Base-by-base conservation (phyloP, 2,888 invertebrate species). In the Tipula unca region DNA sequence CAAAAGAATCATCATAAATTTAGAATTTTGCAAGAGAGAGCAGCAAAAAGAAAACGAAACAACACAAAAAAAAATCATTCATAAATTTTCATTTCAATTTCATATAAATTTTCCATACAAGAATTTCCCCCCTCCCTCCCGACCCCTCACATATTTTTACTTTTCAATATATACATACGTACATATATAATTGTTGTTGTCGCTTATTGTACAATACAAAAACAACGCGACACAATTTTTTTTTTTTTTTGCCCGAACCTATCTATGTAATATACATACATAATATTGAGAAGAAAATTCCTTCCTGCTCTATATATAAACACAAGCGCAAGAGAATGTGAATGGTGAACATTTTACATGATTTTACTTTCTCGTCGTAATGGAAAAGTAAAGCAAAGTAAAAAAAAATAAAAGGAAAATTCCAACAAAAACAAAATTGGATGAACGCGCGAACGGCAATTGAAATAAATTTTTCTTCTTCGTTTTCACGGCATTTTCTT, bases 341-440 rank as follows among this genome's bases (percentile, higher is more conserved):
- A 69, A 69, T 69, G 69, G 69, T 69, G 69, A 69, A 69, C n/a
- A 69, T 25, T 69, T 69, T 69, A 69, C 69, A 69, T 69, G 69
- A 69, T 69, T 69, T 69, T 69, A 69, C 69, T 69, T 69, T 69
- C 69, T 69, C 69, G 69, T 69, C 69, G 69, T 69, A 69, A 69
- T 69, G 69, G 69, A 69, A 69, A 69, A 69, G 25, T 25, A 69
- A 69, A 25, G 69, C 69, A 69, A 69, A 69, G 25, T 10, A 13
- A 48, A 20, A 25, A 54, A 54, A 17, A 69, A 69, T 25, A 69
- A 69, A 69, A 69, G 20, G 69, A 69, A 69, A 69, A 69, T 69
- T 69, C 25, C 69, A 25, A 25, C 20, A 69, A 48, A 3, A 69
- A 69, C 1, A 69, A 69, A 20, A 69, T 25, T 69, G 69, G 69